phyloP scores from a whole-genome alignment of 2,113 vertebrate genomes.

The Carlito syrichta region DNA sequence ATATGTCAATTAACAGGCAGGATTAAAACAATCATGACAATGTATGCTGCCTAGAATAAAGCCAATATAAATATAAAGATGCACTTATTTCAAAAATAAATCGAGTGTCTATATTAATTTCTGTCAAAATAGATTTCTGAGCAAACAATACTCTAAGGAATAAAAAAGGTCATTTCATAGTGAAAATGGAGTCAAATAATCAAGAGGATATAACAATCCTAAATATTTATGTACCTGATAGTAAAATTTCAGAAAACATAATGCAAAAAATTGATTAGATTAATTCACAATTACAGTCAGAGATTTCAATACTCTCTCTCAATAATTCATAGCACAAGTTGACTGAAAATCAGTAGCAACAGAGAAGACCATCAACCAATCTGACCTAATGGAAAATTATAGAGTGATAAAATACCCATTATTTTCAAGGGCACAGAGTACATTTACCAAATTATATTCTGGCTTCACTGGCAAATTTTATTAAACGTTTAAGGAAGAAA shows the following conservation, averaged over 20 bases:
- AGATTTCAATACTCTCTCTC: not conserved
- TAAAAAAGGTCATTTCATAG: not conserved
- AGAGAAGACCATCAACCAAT: not conserved
- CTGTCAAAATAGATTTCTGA: not conserved
- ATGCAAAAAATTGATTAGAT: not conserved
- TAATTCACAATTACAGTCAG: not conserved
- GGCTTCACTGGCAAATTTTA: not conserved
- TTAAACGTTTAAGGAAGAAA: not conserved
- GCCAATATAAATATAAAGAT: not conserved
- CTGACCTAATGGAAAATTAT: not conserved
- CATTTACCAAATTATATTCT: not conserved
- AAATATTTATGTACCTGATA: not conserved
- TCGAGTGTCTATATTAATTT: not conserved
- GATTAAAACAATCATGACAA: not conserved
- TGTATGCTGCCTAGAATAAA: not conserved
- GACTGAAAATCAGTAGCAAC: not conserved
- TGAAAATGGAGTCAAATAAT: not conserved
- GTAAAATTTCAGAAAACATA: not conserved
- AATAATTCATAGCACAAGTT: not conserved
- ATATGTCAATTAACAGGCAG: not conserved
- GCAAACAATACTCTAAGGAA: not conserved
- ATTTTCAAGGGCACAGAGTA: not conserved
- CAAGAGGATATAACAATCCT: not conserved
- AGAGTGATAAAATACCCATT: not conserved
- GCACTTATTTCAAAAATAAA: not conserved